Conservation (phyloP, 2,113 vertebrate species). For the Odontesthes bonariensis region DNA sequence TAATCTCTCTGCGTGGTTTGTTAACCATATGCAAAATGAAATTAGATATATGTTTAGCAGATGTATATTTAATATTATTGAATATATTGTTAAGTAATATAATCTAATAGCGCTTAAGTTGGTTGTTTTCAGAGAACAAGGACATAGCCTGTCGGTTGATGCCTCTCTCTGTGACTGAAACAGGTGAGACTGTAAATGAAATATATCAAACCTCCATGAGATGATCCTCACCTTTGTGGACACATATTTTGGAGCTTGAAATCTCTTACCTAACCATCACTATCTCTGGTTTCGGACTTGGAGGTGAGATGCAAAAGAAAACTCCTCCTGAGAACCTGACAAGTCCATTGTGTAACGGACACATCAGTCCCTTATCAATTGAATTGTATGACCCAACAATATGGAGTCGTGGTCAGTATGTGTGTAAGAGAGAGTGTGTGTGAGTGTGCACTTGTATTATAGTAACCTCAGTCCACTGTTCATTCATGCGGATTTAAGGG, state of each 20-base stretch:
- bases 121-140: too few relatives aligned
- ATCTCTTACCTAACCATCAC: neutral
- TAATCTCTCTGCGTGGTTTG: too few relatives aligned
- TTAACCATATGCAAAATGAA: too few relatives aligned
- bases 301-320: neutral
- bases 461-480: constrained; percentile 44
- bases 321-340: neutral
- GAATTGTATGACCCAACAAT: neutral
- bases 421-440: neutral
- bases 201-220: neutral
- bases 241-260: neutral
- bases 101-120: too few relatives aligned
- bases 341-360: neutral
- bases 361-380: neutral
- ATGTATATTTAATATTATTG: too few relatives aligned
- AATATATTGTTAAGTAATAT: too few relatives aligned
- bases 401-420: neutral
- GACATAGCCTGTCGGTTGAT: too few relatives aligned
- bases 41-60: too few relatives aligned
- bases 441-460: constrained; percentile 11
- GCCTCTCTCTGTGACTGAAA: too few relatives aligned
- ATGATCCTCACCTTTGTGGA: neutral
- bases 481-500: constrained; percentile 49
- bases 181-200: neutral
- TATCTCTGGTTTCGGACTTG: neutral